These are phyloP conservation scores for Drosophila gaucha DNA, from an alignment of 2,888 invertebrate genomes.

Conservation along the genomic window DNA sequence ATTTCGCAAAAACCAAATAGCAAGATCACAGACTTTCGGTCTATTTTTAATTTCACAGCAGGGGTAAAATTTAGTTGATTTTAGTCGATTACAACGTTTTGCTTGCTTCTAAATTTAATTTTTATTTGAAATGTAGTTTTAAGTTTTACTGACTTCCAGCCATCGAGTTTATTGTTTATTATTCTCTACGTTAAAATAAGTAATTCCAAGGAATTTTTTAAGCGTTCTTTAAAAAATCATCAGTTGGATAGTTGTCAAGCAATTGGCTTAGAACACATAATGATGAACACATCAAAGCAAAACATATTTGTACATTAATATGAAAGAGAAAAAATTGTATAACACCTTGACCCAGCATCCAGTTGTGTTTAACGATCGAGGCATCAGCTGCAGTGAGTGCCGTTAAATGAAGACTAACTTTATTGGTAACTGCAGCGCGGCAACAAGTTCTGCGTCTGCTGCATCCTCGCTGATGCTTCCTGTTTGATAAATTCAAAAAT, in stretches of 20 bases:
- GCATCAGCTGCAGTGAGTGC: slow-evolving; percentile 42
- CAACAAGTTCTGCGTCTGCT: slow-evolving; percentile 59
- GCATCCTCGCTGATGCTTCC: slow-evolving; percentile 69
- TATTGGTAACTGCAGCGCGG: slow-evolving; percentile 20
- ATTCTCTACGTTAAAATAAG: too few species aligned
- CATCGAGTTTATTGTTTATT: too few species aligned
- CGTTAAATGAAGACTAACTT: slow-evolving; percentile 61
- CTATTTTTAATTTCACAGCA: too few species aligned
- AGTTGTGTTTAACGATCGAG: slow-evolving; percentile 17
- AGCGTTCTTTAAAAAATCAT: too few species aligned
- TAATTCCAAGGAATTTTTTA: too few species aligned
- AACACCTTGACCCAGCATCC: slow-evolving; percentile 20
- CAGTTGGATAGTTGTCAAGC: not conserved
- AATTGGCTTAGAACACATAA: not conserved
- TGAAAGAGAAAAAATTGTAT: slow-evolving; percentile 1
- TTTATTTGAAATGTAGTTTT: too few species aligned
- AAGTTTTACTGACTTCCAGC: too few species aligned
- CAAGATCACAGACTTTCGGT: too few species aligned
- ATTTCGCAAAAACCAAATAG: too few species aligned
- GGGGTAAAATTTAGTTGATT: too few species aligned
- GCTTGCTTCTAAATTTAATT: too few species aligned
- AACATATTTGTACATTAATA: not conserved
- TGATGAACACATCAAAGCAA: not conserved
- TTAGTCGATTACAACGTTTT: too few species aligned
- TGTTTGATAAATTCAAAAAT: slow-evolving; percentile 77